Base-by-base conservation (phyloP, 2,888 invertebrate species). In the Tenthredo distinguenda region DNA sequence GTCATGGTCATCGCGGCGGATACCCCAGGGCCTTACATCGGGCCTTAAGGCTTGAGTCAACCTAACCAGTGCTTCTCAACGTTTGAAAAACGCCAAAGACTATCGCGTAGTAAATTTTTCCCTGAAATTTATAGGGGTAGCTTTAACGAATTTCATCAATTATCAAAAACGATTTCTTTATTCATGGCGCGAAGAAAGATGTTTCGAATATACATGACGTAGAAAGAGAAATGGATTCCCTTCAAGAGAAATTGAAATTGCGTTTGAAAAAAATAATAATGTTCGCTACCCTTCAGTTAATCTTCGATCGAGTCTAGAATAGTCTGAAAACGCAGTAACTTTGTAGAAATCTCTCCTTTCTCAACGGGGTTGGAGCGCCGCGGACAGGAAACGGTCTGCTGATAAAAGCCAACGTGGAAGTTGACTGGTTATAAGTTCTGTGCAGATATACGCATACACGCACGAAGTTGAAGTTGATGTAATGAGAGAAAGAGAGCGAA, bases 1-100 rank as follows among this genome's bases (percentile, higher is more conserved):
- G 92, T 92, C 92, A 92, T 91, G 92, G 92, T 90, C 92, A 91
- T 91, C 89, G 89, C 90, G 90, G 91, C 92, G 91, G 92, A 92
- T 92, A 92, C 92, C 92, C 90, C 90, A 89, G 91, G 92, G 92
- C 91, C 91, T 92, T 47, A 83, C 71, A 68, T 47, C 83, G 83
- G 83, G 83, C 71, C 83, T 83, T 83, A 71, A 82, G 68, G 71
- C 50, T 68, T 83, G 83, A 83, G 68, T 68, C 83, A 83, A 83
- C 31, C 47, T 9, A 83, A 71, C 62, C 83, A 83, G 83, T 65
- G 68, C 26, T 37, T 65, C 83, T 65, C 71, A 68, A 68, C 68
- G 31, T 65, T 71, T 47, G 21, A 68, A 68, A 68, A 68, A 68
- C 34, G 1, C 34, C 43, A 74, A 43, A 43, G 43, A 74, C 21